Percentiles rank a stretch among this genome's conserved stretches.
Evolutionary conservation across 2,888 invertebrate species (phyloP).

Genomic region (Pherbina coryleti): DNA sequence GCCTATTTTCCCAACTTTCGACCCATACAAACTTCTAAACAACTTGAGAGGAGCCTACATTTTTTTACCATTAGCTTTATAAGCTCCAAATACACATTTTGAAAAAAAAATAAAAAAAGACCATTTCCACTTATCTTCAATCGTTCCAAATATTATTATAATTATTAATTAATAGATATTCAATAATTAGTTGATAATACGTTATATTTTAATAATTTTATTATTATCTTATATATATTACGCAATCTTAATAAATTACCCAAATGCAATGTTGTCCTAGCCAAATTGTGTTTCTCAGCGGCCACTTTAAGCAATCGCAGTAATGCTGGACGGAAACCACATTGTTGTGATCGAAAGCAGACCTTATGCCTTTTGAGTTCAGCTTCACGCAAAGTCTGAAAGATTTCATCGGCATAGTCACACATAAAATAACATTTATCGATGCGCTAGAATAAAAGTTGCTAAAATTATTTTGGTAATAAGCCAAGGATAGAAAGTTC

Average conservation of each 20-base stretch:
- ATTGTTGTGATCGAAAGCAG: slow-evolving; percentile 57
- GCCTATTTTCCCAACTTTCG: too few relatives aligned
- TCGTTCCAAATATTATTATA: too few relatives aligned
- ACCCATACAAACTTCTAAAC: too few relatives aligned
- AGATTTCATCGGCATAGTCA: slow-evolving; percentile 65
- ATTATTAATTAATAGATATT: too few relatives aligned
- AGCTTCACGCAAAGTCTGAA: slow-evolving; percentile 57
- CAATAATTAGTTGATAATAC: too few relatives aligned
- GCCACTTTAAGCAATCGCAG: slow-evolving; percentile 57
- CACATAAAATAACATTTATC: slow-evolving; percentile 57
- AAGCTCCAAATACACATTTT: too few relatives aligned
- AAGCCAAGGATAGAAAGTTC: neutral
- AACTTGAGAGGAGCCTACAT: too few relatives aligned
- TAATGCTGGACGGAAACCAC: slow-evolving; percentile 53
- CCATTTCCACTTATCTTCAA: too few relatives aligned
- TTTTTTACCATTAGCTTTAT: too few relatives aligned
- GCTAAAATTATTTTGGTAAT: neutral
- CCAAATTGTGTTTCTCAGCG: slow-evolving; percentile 53
- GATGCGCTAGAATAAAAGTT: slow-evolving; percentile 48
- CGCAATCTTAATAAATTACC: slow-evolving; percentile 51
- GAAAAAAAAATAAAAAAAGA: too few relatives aligned
- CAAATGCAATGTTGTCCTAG: slow-evolving; percentile 62
- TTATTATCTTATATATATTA: too few relatives aligned
- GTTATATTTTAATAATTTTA: too few relatives aligned
- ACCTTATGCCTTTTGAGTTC: slow-evolving; percentile 60